Base-by-base conservation (phyloP, 2,797 vertebrate species). In the Luscinia megarhynchos region DNA sequence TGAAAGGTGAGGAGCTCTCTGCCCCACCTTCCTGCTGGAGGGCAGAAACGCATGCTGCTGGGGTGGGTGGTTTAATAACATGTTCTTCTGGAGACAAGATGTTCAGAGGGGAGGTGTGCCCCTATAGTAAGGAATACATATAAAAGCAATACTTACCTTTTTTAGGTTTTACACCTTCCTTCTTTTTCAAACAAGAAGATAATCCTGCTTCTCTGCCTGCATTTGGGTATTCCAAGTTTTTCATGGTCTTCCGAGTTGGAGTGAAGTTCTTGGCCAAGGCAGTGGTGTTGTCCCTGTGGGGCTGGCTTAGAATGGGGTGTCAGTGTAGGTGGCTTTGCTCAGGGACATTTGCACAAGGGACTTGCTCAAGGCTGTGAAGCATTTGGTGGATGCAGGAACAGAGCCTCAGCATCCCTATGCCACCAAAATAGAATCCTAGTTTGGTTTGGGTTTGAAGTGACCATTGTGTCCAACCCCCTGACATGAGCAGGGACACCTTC, bases 11-110 rank as follows among this genome's bases (percentile, higher is more conserved):
- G 94, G 81, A 91, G 94, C 7, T 81, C 67, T 78, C 82, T 55
- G 91, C 94, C 78, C 87, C 96, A 95, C 59, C 96, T 97, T 40
- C 72, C 93, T 3, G 91, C 95, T 94, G 34, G 41, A 67, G 88
- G 96, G 97, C 85, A 87, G 90, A 91, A 97, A 89, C 30, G 10
- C 83, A 57, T 45, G 84, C 87, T 92, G 38, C 74, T 58, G 84
- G 93, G 91, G 79, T 97, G 96, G 97, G 96, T 96, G 96, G 87
- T 91, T 95, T 97, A 96, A 96, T 96, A 95, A 95, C 76, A 83
- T 6, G 93, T 97, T 97, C 92, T 87, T 93, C 87, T 75, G 89
- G 85, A 94, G 94, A 96, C 95, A 87, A 70, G 90, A 46, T 95
- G 95, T 97, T 96, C 95, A 57, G 81, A 92, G 85, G 84, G 72